Evolutionary conservation across 2,797 vertebrate genomes (phyloP), one percentile per base, ranked within the genome.

Genomic region (Macroramphosus scolopax): DNA sequence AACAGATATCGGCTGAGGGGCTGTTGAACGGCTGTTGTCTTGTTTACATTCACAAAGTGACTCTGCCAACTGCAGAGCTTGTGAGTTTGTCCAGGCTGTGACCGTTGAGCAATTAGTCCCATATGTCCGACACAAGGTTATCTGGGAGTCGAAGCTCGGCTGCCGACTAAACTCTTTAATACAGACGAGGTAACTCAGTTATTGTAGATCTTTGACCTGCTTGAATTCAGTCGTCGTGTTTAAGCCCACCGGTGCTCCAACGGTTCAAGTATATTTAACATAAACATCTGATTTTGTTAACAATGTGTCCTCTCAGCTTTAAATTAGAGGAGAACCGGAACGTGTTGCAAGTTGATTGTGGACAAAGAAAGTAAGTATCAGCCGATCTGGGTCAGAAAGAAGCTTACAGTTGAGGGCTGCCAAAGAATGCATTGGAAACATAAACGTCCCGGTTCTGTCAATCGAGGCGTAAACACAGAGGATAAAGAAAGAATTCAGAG

Each of bases 391-490:
- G 66, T 45, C 72, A 80, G 68, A 85, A 77, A 87, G 78, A 50
- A 66, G 83, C 79, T 89, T 89, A 87, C 35, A 22, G 44, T 1
- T 0, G 12, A 47, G 49, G 12, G 63, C 61, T 74, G 78, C 81
- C 74, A 80, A 75, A 72, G 73, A 85, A 87, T 82, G 81, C 25
- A 77, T 82, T 69, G 72, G 51, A 56, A 68, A 78, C 65, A 51
- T 83, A 74, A 88, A 87, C 49, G 68, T 77, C 72, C 46, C 43
- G 45, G 29, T 70, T 72, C 68, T 51, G 39, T 33, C 61, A 41
- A 48, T 49, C 7, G 5, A 10, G 8, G 25, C 20, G 8, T 26
- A 7, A 2, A 26, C 8, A 26, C 8, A 6, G 5, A 26, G 25
- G 8, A 26, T 6, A 26, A 26, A 26, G 8, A 6, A 26, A 26